These are phyloP conservation scores for Hedya salicella DNA, from an alignment of 2,888 invertebrate species.

Conservation along the genomic window DNA sequence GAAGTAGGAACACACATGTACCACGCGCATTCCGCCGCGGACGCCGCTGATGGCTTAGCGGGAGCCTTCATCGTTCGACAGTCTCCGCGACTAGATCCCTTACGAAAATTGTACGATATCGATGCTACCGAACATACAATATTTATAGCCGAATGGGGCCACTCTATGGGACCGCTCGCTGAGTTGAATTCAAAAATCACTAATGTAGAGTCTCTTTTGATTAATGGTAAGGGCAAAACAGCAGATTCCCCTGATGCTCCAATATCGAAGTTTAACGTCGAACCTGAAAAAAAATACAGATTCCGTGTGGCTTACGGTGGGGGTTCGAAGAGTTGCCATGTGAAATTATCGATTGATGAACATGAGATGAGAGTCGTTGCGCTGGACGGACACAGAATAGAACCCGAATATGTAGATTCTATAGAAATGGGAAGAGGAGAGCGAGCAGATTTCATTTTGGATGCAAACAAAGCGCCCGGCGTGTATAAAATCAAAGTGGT, in stretches of 20 bases:
- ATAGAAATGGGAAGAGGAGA: conserved; percentile 89
- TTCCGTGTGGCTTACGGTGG: conserved; percentile 88
- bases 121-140: conserved; percentile 89
- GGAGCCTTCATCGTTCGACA: conserved; percentile 89
- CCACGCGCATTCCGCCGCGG: conserved; percentile 89
- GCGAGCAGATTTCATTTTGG: conserved; percentile 89
- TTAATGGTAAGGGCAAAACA: conserved; percentile 87
- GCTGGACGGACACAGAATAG: conserved; percentile 88
- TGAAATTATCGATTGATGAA: conserved; percentile 87
- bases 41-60: conserved; percentile 88
- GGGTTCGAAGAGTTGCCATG: conserved; percentile 88
- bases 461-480: conserved; percentile 83
- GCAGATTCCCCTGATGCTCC: conserved; percentile 71
- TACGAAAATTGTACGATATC: conserved; percentile 87
- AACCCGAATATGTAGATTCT: conserved; percentile 83
- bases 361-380: conserved; percentile 88
- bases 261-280: conserved; percentile 80
- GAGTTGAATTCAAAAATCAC: conserved; percentile 71
- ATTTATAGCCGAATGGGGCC: conserved; percentile 89
- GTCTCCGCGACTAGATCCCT: conserved; percentile 85
- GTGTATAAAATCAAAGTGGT: conserved; percentile 86
- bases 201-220: conserved; percentile 83
- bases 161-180: conserved; percentile 80
- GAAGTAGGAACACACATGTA: conserved; percentile 90
- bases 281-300: conserved; percentile 86